These are phyloP conservation scores for Macquaria ambigua DNA, from an alignment of 2,113 vertebrate genomes.

Conservation along the genomic window DNA sequence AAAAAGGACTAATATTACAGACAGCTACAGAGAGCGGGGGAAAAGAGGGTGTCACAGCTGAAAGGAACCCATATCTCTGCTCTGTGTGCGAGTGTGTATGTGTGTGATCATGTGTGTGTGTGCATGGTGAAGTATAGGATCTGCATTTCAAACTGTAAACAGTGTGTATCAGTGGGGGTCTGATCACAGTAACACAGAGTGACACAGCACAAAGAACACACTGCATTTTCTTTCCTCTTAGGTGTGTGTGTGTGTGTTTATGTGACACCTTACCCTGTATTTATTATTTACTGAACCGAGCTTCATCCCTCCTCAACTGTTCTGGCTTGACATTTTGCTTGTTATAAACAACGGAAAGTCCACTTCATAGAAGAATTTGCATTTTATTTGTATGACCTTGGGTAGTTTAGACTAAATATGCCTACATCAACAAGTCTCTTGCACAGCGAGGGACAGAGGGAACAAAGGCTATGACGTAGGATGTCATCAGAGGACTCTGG, in stretches of 20 bases:
- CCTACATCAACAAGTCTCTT: conserved; percentile 25
- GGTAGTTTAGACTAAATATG: conserved; percentile 26
- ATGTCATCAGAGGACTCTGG: conserved; percentile 2
- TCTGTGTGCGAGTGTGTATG: conserved; percentile 19
- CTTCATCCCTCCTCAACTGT: conserved; percentile 3
- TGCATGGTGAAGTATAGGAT: conserved; percentile 34
- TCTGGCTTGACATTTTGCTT: conserved; percentile 42
- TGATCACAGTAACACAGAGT: conserved; percentile 42
- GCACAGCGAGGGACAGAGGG: not conserved
- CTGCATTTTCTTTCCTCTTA: conserved; percentile 6
- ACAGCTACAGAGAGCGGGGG: conserved; percentile 11
- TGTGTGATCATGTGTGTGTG: not conserved
- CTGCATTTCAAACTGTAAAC: conserved; percentile 60
- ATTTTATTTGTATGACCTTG: conserved; percentile 44
- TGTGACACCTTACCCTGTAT: conserved; percentile 33
- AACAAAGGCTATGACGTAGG: not conserved
- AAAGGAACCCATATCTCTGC: conserved; percentile 24
- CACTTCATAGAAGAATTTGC: conserved; percentile 28
- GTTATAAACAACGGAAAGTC: conserved; percentile 45
- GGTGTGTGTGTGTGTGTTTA: not conserved
- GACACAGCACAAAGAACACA: conserved; percentile 35
- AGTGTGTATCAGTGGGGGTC: conserved; percentile 2
- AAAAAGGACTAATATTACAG: conserved; percentile 55
- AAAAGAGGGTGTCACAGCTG: conserved; percentile 24
- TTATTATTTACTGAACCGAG: conserved; percentile 55